Evolutionary conservation across 2,113 vertebrate species (phyloP).

Genomic region (Anthoscopus minutus): DNA sequence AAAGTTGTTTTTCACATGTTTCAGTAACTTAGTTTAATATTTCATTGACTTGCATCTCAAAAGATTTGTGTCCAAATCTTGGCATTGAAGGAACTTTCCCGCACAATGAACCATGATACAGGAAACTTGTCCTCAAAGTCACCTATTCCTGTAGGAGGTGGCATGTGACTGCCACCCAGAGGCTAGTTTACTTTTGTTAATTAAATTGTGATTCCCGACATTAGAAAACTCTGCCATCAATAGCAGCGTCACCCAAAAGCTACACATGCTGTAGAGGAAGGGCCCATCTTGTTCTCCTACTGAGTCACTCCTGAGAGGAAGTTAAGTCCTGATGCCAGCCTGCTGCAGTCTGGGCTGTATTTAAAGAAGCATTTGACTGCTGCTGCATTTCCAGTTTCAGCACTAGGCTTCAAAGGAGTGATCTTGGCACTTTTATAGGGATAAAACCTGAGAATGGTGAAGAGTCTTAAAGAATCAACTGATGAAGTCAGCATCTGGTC

Average conservation of each 20-base stretch:
- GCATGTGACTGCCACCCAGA: background rate
- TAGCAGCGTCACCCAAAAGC: background rate
- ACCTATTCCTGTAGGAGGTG: background rate
- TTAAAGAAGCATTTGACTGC: background rate
- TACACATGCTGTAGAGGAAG: background rate
- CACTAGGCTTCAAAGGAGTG: background rate
- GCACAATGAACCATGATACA: background rate
- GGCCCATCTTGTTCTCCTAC: background rate
- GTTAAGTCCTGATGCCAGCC: background rate
- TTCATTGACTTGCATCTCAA: background rate
- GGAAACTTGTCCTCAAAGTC: background rate
- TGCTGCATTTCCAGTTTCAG: background rate
- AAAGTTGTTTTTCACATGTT: background rate
- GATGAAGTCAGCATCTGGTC: background rate
- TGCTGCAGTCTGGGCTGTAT: background rate
- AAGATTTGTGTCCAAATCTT: background rate
- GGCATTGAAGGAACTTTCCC: background rate
- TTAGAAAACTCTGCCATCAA: background rate
- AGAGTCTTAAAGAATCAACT: background rate
- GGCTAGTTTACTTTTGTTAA: background rate
- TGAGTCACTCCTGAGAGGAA: background rate
- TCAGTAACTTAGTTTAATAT: background rate
- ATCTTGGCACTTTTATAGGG: background rate
- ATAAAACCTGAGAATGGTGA: background rate
- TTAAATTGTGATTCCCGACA: background rate